phyloP scores from a whole-genome alignment of 2,888 invertebrate species.

The Microplitis manilae region DNA sequence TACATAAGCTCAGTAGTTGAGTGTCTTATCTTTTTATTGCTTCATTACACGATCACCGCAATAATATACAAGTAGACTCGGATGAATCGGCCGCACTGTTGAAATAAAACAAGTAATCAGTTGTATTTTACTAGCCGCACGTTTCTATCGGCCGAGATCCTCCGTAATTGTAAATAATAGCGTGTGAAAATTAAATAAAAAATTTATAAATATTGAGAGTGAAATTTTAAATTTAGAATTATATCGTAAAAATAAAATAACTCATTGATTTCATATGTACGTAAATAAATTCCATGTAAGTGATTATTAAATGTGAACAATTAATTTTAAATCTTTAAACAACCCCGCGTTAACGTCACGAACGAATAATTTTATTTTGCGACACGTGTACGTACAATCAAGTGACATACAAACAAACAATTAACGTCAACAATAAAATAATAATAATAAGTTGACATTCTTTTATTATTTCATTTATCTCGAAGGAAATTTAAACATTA shows the following conservation, averaged over 20 bases:
- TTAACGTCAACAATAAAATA: slow-evolving; percentile 10
- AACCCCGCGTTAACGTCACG: slow-evolving; percentile 8
- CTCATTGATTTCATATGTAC: slow-evolving; percentile 5
- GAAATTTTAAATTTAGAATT: background rate
- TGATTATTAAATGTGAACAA: background rate
- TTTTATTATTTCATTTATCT: slow-evolving; percentile 13
- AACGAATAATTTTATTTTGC: background rate
- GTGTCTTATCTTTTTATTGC: slow-evolving; percentile 8
- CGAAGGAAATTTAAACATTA: slow-evolving; percentile 3
- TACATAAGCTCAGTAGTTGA: background rate
- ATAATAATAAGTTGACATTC: background rate
- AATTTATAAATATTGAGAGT: background rate
- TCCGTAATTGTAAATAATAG: background rate
- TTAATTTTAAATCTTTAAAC: background rate
- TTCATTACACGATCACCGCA: background rate
- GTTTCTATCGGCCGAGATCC: background rate
- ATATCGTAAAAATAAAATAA: background rate
- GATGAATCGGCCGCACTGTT: slow-evolving; percentile 50
- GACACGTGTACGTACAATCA: background rate
- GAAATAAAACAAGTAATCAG: slow-evolving; percentile 45
- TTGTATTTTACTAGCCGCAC: slow-evolving; percentile 41
- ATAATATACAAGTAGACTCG: background rate
- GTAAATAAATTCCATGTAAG: slow-evolving; percentile 19
- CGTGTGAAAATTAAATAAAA: background rate
- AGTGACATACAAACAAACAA: slow-evolving; percentile 21